These are phyloP conservation scores for Hemichromis elongatus DNA, from an alignment of 2,113 vertebrate genomes.

Conservation along the genomic window DNA sequence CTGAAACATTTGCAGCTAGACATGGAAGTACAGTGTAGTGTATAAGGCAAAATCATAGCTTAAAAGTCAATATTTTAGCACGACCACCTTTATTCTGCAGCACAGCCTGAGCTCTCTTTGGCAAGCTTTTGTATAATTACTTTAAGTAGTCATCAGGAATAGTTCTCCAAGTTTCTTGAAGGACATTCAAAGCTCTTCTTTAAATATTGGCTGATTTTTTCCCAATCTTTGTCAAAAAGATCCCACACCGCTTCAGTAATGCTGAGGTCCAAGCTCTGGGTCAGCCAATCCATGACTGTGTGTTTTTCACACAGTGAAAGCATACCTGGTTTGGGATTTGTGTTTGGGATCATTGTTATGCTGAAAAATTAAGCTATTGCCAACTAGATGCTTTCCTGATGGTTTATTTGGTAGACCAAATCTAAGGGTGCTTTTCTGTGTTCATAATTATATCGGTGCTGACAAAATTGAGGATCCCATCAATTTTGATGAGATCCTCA, in stretches of 20 bases:
- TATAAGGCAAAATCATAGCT: not conserved
- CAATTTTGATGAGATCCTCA: not conserved
- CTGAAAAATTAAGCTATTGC: not conserved
- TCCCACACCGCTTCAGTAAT: not conserved
- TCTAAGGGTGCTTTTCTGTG: not conserved
- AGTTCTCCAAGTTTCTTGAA: not conserved
- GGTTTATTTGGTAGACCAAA: not conserved
- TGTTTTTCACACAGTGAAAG: not conserved
- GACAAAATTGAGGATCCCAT: too few relatives aligned
- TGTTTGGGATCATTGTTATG: not conserved
- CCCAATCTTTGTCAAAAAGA: not conserved
- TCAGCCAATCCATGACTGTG: not conserved
- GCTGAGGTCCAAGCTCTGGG: not conserved
- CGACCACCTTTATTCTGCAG: not conserved
- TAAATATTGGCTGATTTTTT: not conserved
- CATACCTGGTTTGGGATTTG: not conserved
- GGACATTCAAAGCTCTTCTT: not conserved
- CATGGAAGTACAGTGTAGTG: not conserved
- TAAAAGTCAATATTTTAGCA: not conserved
- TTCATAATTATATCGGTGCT: not conserved
- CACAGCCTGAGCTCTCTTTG: not conserved
- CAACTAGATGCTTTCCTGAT: not conserved
- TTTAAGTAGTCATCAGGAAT: not conserved
- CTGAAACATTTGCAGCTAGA: not conserved
- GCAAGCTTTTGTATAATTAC: not conserved